Base-by-base conservation (phyloP, 2,113 vertebrate species). In the Scatophagus argus region DNA sequence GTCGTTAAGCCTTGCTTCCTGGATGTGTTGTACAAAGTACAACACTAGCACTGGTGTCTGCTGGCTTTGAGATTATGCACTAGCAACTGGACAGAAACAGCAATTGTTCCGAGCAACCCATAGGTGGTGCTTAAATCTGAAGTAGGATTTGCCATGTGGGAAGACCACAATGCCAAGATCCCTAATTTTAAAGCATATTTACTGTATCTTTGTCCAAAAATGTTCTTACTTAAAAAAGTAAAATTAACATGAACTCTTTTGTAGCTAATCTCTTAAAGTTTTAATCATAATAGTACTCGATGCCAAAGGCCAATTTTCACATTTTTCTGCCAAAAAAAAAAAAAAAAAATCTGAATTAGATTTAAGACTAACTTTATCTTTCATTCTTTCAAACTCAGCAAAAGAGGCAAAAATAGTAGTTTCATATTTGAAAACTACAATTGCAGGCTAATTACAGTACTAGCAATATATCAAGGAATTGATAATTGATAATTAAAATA, bases 1-100 rank as follows among this genome's bases (percentile, higher is more conserved):
- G 23, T 54, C 5, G 36, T 76, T 87, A 34, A 63, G 58, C 56
- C 81, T 60, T 46, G 46, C 44, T 61, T 87, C 66, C 59, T 58
- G 49, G 29, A 58, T 69, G 54, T 65, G 27, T 76, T 56, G 23
- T 43, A 64, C 5, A 23, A 27, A 31, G 31, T n/a, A 51, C 19
- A 64, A 60, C 55, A 46, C 12, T 3, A 47, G 36, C 10, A 23
- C 14, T 38, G n/a, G 12, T 62, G 56, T 51, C 44, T 2, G 0
- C 8, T 74, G 65, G 39, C 31, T 49, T 73, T 54, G 32, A 43
- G 38, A 63, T n/a, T 23, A 60, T 14, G 43, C 52, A 60, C 19
- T 4, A 17, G 44, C 21, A 10, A 41, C 19, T 36, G 32, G 43
- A 21, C 8, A 36, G 14, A 8, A 25, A 34, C 16, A 51, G 55